Percentiles rank a stretch among this genome's conserved stretches.
phyloP scores from a whole-genome alignment of 1,140 invertebrate species.

The Tyrophagus putrescentiae region DNA sequence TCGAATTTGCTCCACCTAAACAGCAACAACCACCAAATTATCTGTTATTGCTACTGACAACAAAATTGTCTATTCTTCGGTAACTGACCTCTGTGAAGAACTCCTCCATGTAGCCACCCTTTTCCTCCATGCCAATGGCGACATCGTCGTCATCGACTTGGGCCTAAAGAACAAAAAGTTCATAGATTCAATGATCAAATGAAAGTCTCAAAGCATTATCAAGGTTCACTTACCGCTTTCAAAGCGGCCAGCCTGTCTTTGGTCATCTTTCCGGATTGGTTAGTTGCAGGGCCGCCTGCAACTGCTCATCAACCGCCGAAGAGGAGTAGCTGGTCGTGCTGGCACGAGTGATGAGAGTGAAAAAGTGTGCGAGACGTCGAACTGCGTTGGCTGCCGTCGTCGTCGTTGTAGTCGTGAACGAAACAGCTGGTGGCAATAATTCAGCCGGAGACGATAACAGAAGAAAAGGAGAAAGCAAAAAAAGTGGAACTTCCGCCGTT shows the following conservation, averaged over 20 bases:
- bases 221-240: slow-evolving; percentile 59
- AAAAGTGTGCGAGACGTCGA: no score
- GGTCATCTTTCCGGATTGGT: slow-evolving; percentile 53
- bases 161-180: slow-evolving; percentile 35
- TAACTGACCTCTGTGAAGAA: slow-evolving; percentile 81
- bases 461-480: no score
- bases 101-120: slow-evolving; percentile 86
- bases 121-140: slow-evolving; percentile 70
- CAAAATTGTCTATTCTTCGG: background rate
- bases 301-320: background rate
- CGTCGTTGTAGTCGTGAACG: no score
- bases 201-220: slow-evolving; percentile 27
- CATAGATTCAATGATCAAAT: slow-evolving; percentile 34
- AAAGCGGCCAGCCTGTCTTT: slow-evolving; percentile 94
- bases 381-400: no score
- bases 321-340: background rate
- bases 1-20: slow-evolving; percentile 86
- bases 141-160: slow-evolving; percentile 90
- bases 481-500: no score
- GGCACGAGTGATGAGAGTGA: background rate
- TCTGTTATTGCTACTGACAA: background rate
- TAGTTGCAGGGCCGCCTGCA: slow-evolving; percentile 16
- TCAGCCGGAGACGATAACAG: no score
- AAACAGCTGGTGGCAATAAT: no score
- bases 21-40: no score